A percentile compares a stretch with the other conserved stretches of the same genome.
phyloP scores from a whole-genome alignment of 2,113 vertebrate species.

The Clarias gariepinus region DNA sequence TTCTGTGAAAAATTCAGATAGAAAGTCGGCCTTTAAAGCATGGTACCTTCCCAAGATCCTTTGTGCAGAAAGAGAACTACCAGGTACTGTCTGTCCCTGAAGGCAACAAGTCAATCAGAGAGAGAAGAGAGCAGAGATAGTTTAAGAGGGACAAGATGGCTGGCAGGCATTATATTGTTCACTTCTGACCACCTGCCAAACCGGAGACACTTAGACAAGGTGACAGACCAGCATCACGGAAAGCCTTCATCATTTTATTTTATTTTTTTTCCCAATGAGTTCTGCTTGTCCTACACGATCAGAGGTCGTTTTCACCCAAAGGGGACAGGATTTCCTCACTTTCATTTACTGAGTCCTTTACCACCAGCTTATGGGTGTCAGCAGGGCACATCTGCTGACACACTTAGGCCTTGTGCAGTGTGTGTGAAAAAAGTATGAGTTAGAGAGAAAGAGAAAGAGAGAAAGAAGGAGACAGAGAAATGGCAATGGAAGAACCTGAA shows the following conservation, averaged over 20 bases:
- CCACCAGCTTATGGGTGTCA: conserved; percentile 14
- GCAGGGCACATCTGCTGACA: background rate
- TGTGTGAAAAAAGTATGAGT: conserved; percentile 5
- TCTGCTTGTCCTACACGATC: conserved; percentile 1
- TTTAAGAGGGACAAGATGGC: conserved; percentile 39
- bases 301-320: conserved; percentile 39
- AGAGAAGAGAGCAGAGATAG: background rate
- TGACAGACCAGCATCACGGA: background rate
- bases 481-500: no score
- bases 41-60: conserved; percentile 6
- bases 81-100: conserved; percentile 40
- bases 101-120: conserved; percentile 9
- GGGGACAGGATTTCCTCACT: conserved; percentile 21
- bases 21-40: background rate
- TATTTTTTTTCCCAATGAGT: background rate
- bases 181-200: conserved; percentile 40
- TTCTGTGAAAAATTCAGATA: background rate
- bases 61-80: conserved; percentile 25
- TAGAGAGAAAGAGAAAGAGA: conserved; percentile 41
- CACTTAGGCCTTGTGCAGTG: conserved; percentile 15
- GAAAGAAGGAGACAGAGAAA: conserved; percentile 47
- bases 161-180: conserved; percentile 46
- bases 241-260: conserved; percentile 18
- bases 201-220: conserved; percentile 5
- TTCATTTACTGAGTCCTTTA: background rate